A percentile compares a stretch with the other conserved stretches of the same genome.
Conservation (phyloP, 2,113 vertebrate species). For the Myiagra hebetior region DNA sequence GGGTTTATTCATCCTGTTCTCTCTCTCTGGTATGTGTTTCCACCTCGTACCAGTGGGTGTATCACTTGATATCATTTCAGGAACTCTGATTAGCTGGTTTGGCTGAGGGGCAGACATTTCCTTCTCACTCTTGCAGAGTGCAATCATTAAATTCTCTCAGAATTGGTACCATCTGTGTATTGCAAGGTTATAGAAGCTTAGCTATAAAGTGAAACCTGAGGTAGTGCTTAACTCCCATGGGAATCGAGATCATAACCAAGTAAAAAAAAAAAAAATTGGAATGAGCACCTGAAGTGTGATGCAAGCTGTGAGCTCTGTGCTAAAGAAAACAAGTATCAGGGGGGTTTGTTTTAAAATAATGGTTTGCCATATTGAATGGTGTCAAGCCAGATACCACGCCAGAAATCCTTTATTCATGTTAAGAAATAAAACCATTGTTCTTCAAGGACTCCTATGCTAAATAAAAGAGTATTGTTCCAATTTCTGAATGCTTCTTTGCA, state of each 20-base stretch:
- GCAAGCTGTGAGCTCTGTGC: not conserved
- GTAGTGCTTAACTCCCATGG: not conserved
- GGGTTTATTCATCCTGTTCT: not conserved
- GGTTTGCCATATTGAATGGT: not conserved
- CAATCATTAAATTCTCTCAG: not conserved
- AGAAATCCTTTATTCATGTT: not conserved
- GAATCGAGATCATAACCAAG: not conserved
- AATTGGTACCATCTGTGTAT: not conserved
- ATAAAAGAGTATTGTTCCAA: not conserved
- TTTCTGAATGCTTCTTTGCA: not conserved
- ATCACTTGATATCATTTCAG: not conserved
- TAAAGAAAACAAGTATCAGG: not conserved
- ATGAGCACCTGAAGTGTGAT: not conserved
- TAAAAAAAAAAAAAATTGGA: not conserved
- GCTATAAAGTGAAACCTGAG: not conserved
- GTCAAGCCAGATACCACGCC: not conserved
- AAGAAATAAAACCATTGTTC: slow-evolving; percentile 8
- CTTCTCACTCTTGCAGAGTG: not conserved
- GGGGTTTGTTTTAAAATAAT: not conserved
- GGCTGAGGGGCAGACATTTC: not conserved
- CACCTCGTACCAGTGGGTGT: not conserved
- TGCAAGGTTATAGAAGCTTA: not conserved
- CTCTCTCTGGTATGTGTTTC: not conserved
- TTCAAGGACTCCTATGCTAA: not conserved
- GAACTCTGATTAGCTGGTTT: not conserved